Base-by-base conservation (phyloP, 1,140 invertebrate species). In the Euwallacea similis region DNA sequence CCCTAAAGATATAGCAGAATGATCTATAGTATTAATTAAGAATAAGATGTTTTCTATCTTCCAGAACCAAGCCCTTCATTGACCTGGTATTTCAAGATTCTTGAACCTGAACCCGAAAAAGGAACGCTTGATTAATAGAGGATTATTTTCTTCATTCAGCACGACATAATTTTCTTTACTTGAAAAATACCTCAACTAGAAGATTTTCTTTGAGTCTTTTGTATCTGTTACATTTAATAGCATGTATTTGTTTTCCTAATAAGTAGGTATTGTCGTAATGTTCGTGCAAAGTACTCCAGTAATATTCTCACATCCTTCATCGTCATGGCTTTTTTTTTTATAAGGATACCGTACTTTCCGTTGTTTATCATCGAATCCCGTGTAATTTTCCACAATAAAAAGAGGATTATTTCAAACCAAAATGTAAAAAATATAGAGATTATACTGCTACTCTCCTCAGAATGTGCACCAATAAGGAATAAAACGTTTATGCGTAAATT, bases 291-390 rank as follows among this genome's bases (percentile, higher is more conserved):
- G 46, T 42, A 71, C 69, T 42, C 63, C 63, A 15, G 61, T 71
- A 50, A 71, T 71, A 15, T 64, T 64, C 2, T 62, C 69, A 44
- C 58, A 43, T 6, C 69, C 69, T 41, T 62, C 69, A 59, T 71
- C 69, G 8, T 58, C 55, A 42, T 71, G 69, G n/a, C n/a, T n/a
- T n/a, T n/a, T 7, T 60, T 71, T 60, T 71, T 71, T 2, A 71
- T 42, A 53, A 64, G 69, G 15, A 71, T 71, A 8, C 69, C 69
- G 33, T 71, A 64, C 21, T 56, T 47, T 11, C 61, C 47, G 53
- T 33, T 59, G 8, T 46, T 54, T 6, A 71, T 33, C 7, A 71
- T 16, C 6, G 46, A 64, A 42, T 71, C 54, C 0, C n/a, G n/a
- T n/a, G n/a, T n/a, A n/a, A n/a, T n/a, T n/a, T n/a, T n/a, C n/a